A percentile compares a stretch with the other conserved stretches of the same genome.
phyloP scores from a whole-genome alignment of 2,113 vertebrate genomes.

The Phyllostomus discolor region DNA sequence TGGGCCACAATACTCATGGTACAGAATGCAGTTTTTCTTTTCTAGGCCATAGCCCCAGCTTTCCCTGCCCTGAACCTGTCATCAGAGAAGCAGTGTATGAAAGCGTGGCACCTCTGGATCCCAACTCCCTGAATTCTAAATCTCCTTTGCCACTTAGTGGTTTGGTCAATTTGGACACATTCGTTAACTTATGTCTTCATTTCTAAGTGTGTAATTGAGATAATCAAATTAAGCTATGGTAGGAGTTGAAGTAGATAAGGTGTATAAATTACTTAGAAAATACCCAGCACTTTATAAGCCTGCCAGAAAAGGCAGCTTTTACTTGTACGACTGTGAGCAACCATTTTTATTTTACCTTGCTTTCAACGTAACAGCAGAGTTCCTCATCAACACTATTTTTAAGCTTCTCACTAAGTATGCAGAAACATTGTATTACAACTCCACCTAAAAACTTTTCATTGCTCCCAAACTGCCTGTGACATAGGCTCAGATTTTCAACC shows the following conservation, averaged over 20 bases:
- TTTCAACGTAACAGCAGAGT: background rate
- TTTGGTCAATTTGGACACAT: background rate
- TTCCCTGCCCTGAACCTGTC: background rate
- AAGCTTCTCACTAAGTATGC: background rate
- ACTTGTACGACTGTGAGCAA: background rate
- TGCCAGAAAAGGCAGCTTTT: background rate
- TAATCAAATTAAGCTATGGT: background rate
- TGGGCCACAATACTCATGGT: background rate
- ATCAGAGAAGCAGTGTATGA: background rate
- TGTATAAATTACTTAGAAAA: background rate
- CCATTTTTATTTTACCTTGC: background rate
- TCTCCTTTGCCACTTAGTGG: background rate
- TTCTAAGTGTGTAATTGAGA: background rate
- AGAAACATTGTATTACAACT: background rate
- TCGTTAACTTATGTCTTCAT: background rate
- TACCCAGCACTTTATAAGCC: background rate
- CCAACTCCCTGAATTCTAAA: background rate
- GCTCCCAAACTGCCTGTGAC: background rate
- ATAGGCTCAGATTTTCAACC: background rate
- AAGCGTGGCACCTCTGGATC: background rate
- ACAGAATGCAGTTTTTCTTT: background rate
- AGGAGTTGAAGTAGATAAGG: background rate
- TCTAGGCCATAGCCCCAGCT: background rate
- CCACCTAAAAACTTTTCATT: background rate
- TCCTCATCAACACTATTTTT: background rate